Percentiles rank a stretch among this genome's conserved stretches.
phyloP scores from a whole-genome alignment of 2,888 invertebrate species.

The Oithona nana region DNA sequence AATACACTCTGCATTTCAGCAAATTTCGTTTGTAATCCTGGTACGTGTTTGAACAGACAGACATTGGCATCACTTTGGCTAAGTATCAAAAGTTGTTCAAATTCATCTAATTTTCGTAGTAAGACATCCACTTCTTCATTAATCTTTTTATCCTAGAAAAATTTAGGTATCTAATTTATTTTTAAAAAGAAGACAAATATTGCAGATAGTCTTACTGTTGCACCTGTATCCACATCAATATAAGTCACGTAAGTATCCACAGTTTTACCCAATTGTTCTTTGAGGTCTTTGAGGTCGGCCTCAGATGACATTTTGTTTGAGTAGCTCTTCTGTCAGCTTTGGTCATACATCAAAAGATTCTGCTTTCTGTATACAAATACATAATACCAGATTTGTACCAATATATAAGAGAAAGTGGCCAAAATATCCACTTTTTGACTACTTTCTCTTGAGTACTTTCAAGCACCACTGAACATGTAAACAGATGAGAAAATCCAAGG shows the following conservation, averaged over 20 bases:
- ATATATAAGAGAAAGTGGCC: too few relatives aligned
- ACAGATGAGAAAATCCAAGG: too few relatives aligned
- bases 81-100: neutral
- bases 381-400: too few relatives aligned
- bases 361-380: too few relatives aligned
- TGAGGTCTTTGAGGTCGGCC: too few relatives aligned
- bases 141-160: neutral
- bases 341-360: too few relatives aligned
- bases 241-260: neutral
- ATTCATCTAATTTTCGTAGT: neutral
- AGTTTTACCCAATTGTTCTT: neutral
- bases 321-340: too few relatives aligned
- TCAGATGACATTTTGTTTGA: too few relatives aligned
- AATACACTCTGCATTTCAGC: neutral
- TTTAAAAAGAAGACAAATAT: neutral
- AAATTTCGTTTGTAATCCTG: neutral
- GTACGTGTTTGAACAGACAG: neutral
- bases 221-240: neutral
- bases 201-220: neutral
- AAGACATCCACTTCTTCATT: neutral
- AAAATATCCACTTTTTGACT: too few relatives aligned
- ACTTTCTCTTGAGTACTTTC: too few relatives aligned
- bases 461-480: too few relatives aligned
- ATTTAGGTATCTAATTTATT: neutral
- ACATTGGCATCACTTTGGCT: neutral